A percentile compares a stretch with the other conserved stretches of the same genome.
Evolutionary conservation across 2,797 vertebrate genomes (phyloP).

Genomic region (Fistularia commersonii): DNA sequence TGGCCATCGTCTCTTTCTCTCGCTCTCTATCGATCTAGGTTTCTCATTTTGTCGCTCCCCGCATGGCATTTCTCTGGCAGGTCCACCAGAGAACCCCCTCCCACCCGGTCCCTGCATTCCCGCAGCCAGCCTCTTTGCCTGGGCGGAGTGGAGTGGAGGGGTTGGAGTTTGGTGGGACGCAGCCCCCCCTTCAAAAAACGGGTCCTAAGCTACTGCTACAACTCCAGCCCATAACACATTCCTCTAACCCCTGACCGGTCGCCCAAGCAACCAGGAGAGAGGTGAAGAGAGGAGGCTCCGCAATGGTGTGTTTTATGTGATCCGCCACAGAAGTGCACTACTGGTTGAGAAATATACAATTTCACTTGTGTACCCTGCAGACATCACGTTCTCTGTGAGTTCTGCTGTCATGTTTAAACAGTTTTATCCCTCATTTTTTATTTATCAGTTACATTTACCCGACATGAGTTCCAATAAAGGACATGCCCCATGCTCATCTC

Average conservation of each 20-base stretch:
- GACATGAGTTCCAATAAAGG: too few relatives aligned
- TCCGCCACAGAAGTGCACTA: too few relatives aligned
- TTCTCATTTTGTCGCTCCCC: conserved; percentile 70
- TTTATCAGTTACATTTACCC: too few relatives aligned
- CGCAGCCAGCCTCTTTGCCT: conserved; percentile 71
- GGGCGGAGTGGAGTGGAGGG: conserved; percentile 48
- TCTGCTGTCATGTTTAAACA: too few relatives aligned
- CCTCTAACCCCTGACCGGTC: conserved; percentile 64
- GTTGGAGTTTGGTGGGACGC: conserved; percentile 49
- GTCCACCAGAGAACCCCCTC: conserved; percentile 71
- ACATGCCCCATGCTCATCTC: too few relatives aligned
- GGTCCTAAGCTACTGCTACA: conserved; percentile 56
- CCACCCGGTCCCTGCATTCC: conserved; percentile 72
- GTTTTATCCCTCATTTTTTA: too few relatives aligned
- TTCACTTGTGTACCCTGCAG: too few relatives aligned
- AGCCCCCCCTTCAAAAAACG: conserved; percentile 31
- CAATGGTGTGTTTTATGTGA: conserved; percentile 24
- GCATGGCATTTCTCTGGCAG: conserved; percentile 81
- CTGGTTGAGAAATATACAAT: too few relatives aligned
- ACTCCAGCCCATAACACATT: conserved; percentile 64
- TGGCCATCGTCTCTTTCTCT: conserved; percentile 49
- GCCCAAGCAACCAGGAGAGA: conserved; percentile 76
- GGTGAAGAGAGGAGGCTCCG: conserved; percentile 46
- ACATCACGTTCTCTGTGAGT: not conserved
- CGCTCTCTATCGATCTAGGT: conserved; percentile 56